Evolutionary conservation across 2,888 invertebrate genomes (phyloP).

Genomic region (Bembecia ichneumoniformis): DNA sequence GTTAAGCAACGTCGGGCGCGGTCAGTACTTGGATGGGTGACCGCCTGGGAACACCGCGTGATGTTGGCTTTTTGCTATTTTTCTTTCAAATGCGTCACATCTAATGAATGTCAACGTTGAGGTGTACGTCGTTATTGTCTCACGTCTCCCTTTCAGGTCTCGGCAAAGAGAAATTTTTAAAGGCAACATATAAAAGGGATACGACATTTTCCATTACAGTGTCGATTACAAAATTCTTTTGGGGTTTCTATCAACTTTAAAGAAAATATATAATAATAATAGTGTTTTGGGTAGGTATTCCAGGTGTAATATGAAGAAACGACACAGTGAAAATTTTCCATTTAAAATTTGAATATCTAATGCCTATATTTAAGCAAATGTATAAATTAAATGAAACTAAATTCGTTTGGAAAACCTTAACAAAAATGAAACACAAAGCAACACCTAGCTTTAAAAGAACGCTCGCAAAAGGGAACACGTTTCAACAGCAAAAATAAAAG

Average conservation of each 20-base stretch:
- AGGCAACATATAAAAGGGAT: constrained; percentile 21
- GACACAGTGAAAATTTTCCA: background rate
- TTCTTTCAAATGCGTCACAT: constrained; percentile 12
- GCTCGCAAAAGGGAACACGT: constrained; percentile 21
- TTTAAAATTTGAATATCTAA: background rate
- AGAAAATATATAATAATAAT: constrained; percentile 6
- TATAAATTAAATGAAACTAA: background rate
- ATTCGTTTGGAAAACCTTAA: constrained; percentile 1
- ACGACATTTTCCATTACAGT: constrained; percentile 33
- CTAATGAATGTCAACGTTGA: constrained; percentile 8
- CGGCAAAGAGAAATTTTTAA: constrained; percentile 32
- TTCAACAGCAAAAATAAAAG: constrained; percentile 19
- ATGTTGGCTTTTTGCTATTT: constrained; percentile 14
- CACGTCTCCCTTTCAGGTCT: constrained; percentile 16
- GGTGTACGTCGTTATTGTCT: constrained; percentile 11
- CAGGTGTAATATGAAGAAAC: background rate
- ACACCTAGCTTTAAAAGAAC: constrained; percentile 3
- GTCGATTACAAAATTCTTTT: constrained; percentile 23
- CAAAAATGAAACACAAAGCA: background rate
- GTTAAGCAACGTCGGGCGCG: constrained; percentile 23
- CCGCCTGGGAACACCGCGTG: constrained; percentile 23
- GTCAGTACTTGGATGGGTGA: constrained; percentile 24
- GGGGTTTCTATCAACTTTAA: constrained; percentile 11
- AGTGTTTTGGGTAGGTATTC: background rate
- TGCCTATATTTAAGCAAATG: background rate